Conservation (phyloP, 92 coral and sea anemone species). For the Phenganax marumi region DNA sequence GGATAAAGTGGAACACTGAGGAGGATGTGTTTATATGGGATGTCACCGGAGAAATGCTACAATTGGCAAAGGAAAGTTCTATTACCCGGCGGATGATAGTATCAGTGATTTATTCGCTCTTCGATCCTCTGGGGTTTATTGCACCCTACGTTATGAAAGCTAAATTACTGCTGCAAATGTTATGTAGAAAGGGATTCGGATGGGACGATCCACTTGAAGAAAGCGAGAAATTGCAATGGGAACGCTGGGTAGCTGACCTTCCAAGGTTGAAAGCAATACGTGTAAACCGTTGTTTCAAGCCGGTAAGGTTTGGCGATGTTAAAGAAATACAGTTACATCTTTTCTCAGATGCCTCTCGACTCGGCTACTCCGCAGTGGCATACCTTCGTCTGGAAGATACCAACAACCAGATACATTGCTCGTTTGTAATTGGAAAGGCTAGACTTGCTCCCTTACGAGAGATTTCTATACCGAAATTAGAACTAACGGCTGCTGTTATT, state of each 20-base stretch:
- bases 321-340: slow-evolving; percentile 48
- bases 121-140: slow-evolving; percentile 42
- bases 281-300: slow-evolving; percentile 43
- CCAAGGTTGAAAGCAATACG: slow-evolving; percentile 32
- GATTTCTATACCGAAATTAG: slow-evolving; percentile 51
- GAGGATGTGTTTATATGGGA: slow-evolving; percentile 34
- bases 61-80: not conserved
- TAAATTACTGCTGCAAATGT: slow-evolving; percentile 44
- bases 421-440: slow-evolving; percentile 57
- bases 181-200: slow-evolving; percentile 43
- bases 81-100: slow-evolving; percentile 19
- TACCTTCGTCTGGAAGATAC: slow-evolving; percentile 49
- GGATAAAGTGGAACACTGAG: slow-evolving; percentile 34
- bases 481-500: slow-evolving; percentile 50
- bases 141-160: slow-evolving; percentile 49
- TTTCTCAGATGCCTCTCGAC: slow-evolving; percentile 54
- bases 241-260: slow-evolving; percentile 47
- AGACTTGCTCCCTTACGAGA: slow-evolving; percentile 54
- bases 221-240: slow-evolving; percentile 46
- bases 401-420: slow-evolving; percentile 33
- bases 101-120: slow-evolving; percentile 31
- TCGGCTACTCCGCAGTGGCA: slow-evolving; percentile 50
- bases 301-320: slow-evolving; percentile 42
- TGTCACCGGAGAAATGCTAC: slow-evolving; percentile 2
- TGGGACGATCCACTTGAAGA: slow-evolving; percentile 49